Evolutionary conservation across 1,140 invertebrate species (phyloP).

Genomic region (Popillia japonica): DNA sequence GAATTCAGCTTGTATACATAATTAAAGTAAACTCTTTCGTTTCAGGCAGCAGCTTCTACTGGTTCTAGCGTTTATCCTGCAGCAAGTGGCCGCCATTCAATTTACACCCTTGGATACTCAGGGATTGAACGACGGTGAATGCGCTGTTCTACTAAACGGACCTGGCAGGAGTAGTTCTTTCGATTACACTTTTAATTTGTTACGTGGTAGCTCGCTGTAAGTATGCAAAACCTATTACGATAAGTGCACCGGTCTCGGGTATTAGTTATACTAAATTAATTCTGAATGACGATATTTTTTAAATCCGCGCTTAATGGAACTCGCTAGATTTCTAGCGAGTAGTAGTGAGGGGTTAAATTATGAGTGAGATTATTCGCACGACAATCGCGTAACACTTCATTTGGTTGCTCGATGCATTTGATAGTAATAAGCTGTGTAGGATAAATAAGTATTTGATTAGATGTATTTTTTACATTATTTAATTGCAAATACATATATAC

Average conservation of each 20-base stretch:
- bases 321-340: neutral
- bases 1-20: too few species aligned
- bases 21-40: conserved; percentile 29
- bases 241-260: neutral
- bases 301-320: neutral
- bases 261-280: neutral
- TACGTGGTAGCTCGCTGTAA: conserved; percentile 74
- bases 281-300: neutral
- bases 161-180: conserved; percentile 78
- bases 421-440: too few species aligned
- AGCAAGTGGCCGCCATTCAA: conserved; percentile 50
- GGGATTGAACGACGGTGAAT: conserved; percentile 67
- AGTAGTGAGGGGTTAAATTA: too few species aligned
- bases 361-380: too few species aligned
- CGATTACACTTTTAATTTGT: conserved; percentile 83
- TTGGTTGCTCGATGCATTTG: too few species aligned
- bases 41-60: conserved; percentile 43
- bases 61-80: conserved; percentile 26
- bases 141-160: conserved; percentile 77
- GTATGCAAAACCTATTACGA: conserved; percentile 56
- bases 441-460: too few species aligned
- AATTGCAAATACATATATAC: too few species aligned
- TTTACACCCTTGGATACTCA: conserved; percentile 56
- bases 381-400: too few species aligned
- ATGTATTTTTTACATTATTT: too few species aligned